Evolutionary conservation across 2,888 invertebrate genomes (phyloP), one percentile per base, ranked within the genome.

Genomic region (Zygothrica quintamaculata): DNA sequence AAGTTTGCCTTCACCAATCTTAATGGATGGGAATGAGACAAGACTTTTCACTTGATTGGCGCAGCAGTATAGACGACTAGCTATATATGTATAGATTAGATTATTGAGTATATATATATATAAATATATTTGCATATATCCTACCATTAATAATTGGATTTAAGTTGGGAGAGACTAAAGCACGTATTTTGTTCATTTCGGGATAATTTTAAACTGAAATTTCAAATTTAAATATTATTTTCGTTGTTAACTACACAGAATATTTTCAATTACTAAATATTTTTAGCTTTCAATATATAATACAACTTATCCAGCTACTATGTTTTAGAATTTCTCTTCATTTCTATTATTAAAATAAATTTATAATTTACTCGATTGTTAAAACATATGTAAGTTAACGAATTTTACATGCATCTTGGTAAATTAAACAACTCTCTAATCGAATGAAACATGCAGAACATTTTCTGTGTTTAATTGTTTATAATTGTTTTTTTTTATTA

Each of bases 1-100:
- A 2, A 65, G 47, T 4, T 77, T 80, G 0, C 82, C 82, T 0
- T 46, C 12, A n/a, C 64, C 53, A 3, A 77, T 67, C 0, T 18
- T 3, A 0, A 72, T 60, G 1, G 12, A 12, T 0, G 78, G 84
- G n/a, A 79, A 77, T 0, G 1, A 1, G 0, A 47, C 15, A 15
- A 79, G 50, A 16, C 31, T 43, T 1, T 42, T 52, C 11, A 56
- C n/a, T 15, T 39, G 31, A 4, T 11, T 12, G 0, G 34, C 34
- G 7, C 55, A 59, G 48, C 67, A 64, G n/a, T 44, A 39, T 0
- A 4, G 6, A 0, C 78, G 84, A 0, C 56, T 5, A 1, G 34
- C 77, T 79, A n/a, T 16, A 2, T 5, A 18, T 5, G 7, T n/a
- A n/a, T n/a, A n/a, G 3, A 0, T 0, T 2, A 26, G 3, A 12